phyloP scores from a whole-genome alignment of 1,140 invertebrate species.

The Coptotermes formosanus region DNA sequence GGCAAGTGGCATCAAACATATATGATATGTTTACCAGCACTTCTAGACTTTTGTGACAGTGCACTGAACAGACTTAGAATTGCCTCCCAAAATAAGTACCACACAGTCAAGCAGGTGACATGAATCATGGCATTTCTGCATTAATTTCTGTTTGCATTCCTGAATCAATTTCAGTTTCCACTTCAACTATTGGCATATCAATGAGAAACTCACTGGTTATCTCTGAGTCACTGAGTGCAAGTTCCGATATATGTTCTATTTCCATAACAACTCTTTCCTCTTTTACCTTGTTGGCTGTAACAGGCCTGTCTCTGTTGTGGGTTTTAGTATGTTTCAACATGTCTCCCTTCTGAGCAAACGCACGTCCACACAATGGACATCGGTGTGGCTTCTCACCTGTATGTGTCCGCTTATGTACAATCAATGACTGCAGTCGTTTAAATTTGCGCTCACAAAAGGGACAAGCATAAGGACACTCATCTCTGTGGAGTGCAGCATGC shows the following conservation, averaged over 20 bases:
- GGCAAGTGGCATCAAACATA: no score
- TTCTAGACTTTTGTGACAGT: no score
- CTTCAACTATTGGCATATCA: slow-evolving; percentile 33
- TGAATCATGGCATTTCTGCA: neutral
- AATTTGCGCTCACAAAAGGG: slow-evolving; percentile 32
- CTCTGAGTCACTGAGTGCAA: slow-evolving; percentile 30
- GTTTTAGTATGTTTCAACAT: slow-evolving; percentile 53
- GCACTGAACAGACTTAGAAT: no score
- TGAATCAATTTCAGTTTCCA: slow-evolving; percentile 30
- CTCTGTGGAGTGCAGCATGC: slow-evolving; percentile 27
- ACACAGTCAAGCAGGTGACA: no score
- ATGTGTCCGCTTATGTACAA: slow-evolving; percentile 34
- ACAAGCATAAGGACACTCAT: slow-evolving; percentile 31
- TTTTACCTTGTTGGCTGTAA: slow-evolving; percentile 4
- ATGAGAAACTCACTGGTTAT: slow-evolving; percentile 32
- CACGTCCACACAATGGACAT: slow-evolving; percentile 45
- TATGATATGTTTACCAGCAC: no score
- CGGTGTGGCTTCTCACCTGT: slow-evolving; percentile 53
- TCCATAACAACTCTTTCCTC: slow-evolving; percentile 23
- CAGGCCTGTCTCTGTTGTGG: slow-evolving; percentile 40
- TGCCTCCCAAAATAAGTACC: no score
- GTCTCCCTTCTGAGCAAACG: slow-evolving; percentile 49
- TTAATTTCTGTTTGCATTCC: slow-evolving; percentile 25
- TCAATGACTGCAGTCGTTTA: slow-evolving; percentile 33
- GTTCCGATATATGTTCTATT: slow-evolving; percentile 28